Evolutionary conservation across 2,888 invertebrate genomes (phyloP).

Genomic region (Apotomis capreana): DNA sequence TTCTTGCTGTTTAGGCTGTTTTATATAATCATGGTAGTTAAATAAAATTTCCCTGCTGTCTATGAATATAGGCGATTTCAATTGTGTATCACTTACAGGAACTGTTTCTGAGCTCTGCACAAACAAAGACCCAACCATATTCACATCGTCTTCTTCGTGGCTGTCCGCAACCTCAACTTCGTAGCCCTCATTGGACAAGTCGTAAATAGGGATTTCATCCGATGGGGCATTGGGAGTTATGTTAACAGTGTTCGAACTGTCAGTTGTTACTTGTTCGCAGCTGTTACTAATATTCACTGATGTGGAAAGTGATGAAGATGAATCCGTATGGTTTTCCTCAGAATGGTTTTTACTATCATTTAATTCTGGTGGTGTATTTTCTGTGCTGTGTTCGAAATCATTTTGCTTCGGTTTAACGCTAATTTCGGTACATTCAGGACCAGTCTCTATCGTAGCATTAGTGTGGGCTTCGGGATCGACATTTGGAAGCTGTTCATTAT

Average conservation of each 20-base stretch:
- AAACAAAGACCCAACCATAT: conserved; percentile 1
- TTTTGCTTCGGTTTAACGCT: background rate
- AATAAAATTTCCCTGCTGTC: conserved; percentile 30
- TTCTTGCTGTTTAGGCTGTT: conserved; percentile 17
- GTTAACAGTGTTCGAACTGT: background rate
- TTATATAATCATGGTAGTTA: conserved; percentile 37
- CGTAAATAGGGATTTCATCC: conserved; percentile 14
- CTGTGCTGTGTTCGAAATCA: background rate
- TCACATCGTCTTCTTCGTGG: background rate
- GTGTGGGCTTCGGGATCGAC: background rate
- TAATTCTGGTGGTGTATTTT: background rate
- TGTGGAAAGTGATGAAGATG: background rate
- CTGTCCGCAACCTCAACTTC: conserved; percentile 25
- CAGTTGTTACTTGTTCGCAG: background rate
- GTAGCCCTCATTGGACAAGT: conserved; percentile 16
- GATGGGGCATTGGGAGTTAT: background rate
- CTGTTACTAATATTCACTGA: background rate
- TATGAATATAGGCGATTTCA: conserved; percentile 18
- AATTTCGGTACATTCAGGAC: background rate
- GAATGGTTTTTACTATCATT: background rate
- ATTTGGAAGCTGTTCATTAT: no score
- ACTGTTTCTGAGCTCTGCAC: background rate
- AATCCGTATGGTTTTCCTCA: background rate
- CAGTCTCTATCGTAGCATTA: background rate
- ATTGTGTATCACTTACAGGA: background rate